phyloP scores from a whole-genome alignment of 64 coral and sea anemone genomes.

The Montipora foliosa region DNA sequence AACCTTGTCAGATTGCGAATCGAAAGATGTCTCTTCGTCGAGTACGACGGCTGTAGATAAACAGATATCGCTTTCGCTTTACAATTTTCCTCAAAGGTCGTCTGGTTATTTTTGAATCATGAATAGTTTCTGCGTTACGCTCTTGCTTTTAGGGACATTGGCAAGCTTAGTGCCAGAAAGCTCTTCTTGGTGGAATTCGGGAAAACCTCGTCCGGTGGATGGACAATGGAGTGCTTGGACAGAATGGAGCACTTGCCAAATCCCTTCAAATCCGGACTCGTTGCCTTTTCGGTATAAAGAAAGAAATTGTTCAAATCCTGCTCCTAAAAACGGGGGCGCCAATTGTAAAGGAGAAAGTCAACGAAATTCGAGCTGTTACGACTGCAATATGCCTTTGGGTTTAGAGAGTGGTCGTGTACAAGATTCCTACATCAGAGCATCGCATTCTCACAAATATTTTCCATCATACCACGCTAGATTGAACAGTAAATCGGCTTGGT shows the following conservation, averaged over 20 bases:
- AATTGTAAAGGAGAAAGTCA: slow-evolving; percentile 60
- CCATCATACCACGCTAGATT: slow-evolving; percentile 67
- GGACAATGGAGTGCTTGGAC: slow-evolving; percentile 89
- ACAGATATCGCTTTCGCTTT: too few relatives aligned
- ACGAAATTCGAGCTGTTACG: slow-evolving; percentile 53
- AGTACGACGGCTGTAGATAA: neutral
- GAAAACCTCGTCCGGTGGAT: slow-evolving; percentile 56
- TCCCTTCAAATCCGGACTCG: neutral
- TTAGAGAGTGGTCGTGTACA: slow-evolving; percentile 74
- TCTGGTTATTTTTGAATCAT: neutral
- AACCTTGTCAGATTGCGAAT: neutral
- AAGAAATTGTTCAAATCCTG: slow-evolving; percentile 82
- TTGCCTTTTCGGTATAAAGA: slow-evolving; percentile 86
- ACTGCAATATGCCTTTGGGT: slow-evolving; percentile 79
- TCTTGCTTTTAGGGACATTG: neutral
- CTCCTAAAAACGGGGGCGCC: slow-evolving; percentile 68
- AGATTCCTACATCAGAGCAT: slow-evolving; percentile 74
- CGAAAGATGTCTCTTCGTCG: too few relatives aligned
- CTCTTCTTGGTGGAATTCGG: slow-evolving; percentile 36
- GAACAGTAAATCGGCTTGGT: slow-evolving; percentile 88
- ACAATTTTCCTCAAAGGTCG: neutral
- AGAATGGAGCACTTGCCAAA: slow-evolving; percentile 79
- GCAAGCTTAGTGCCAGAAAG: neutral
- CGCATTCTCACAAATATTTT: slow-evolving; percentile 75
- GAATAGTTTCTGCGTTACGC: neutral